Conservation (phyloP, 2,888 invertebrate species). For the Trichogramma evanescens region DNA sequence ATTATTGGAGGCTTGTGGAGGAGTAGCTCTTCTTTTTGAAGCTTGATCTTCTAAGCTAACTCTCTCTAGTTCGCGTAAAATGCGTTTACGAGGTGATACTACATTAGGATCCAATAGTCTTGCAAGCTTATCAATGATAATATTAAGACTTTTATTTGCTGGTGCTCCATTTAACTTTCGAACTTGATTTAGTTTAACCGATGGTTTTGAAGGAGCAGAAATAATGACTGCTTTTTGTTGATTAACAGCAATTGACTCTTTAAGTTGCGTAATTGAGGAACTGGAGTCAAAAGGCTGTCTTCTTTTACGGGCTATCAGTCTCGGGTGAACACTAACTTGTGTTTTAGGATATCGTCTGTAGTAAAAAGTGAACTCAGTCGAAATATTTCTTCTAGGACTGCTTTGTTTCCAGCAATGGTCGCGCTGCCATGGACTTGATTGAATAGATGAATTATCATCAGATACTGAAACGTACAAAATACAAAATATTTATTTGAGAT, state of each 20-base stretch:
- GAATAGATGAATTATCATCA: constrained; percentile 84
- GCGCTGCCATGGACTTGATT: constrained; percentile 85
- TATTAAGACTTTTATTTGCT: constrained; percentile 36
- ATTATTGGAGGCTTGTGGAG: constrained; percentile 35
- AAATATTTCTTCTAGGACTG: constrained; percentile 65
- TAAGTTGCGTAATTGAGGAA: constrained; percentile 25
- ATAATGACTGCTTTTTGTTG: constrained; percentile 23
- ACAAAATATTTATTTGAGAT: too few relatives aligned
- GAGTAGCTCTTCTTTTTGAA: constrained; percentile 52
- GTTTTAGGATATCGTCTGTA: constrained; percentile 56
- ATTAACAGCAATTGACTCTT: constrained; percentile 26
- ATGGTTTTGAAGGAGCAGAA: not conserved
- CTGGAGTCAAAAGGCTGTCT: constrained; percentile 60
- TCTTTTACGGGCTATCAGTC: constrained; percentile 54
- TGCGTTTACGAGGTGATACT: constrained; percentile 76
- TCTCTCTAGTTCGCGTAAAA: constrained; percentile 73
- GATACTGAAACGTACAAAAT: constrained; percentile 35
- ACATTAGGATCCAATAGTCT: constrained; percentile 51
- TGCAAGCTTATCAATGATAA: constrained; percentile 42
- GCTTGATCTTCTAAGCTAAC: constrained; percentile 66
- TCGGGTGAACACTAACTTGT: constrained; percentile 45
- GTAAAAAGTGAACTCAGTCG: constrained; percentile 67
- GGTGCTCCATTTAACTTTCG: constrained; percentile 20
- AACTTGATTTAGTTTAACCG: not conserved
- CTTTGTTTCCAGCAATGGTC: constrained; percentile 86